Evolutionary conservation across 2,797 vertebrate species (phyloP).

Genomic region (Trichosurus vulpecula): DNA sequence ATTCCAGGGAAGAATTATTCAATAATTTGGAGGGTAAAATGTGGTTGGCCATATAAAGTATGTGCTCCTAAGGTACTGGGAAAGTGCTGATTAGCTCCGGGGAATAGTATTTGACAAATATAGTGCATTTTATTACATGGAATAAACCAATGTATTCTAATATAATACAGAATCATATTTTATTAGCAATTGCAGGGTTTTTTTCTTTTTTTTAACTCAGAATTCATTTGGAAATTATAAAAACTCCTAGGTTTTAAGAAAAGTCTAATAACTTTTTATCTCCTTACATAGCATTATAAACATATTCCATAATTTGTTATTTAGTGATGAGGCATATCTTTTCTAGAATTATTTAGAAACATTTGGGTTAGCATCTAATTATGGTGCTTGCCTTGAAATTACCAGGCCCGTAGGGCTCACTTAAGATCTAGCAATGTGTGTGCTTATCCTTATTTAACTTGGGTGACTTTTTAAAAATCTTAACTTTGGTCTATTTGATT

Average conservation of each 20-base stretch:
- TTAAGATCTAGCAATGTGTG: background rate
- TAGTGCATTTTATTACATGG: conserved; percentile 1
- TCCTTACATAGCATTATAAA: background rate
- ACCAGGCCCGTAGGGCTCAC: background rate
- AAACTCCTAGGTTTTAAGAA: background rate
- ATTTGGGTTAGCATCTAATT: background rate
- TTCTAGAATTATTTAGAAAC: background rate
- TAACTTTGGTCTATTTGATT: background rate
- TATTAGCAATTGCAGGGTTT: conserved; percentile 21
- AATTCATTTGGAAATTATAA: conserved; percentile 21
- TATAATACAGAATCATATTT: conserved; percentile 29
- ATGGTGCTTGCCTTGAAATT: background rate
- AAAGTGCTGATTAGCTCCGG: background rate
- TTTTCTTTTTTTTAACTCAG: conserved; percentile 16
- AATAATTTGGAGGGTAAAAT: background rate
- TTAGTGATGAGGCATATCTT: background rate
- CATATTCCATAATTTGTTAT: background rate
- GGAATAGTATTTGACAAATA: background rate
- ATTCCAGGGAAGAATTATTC: background rate
- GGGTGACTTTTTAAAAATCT: background rate
- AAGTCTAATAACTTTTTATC: background rate
- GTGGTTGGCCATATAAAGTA: background rate
- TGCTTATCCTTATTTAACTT: background rate
- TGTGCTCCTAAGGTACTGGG: background rate
- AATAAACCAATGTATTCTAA: conserved; percentile 38